Percentiles rank a stretch among this genome's conserved stretches.
Conservation (phyloP, 2,113 vertebrate genomes). For the Eidolon helvum region DNA sequence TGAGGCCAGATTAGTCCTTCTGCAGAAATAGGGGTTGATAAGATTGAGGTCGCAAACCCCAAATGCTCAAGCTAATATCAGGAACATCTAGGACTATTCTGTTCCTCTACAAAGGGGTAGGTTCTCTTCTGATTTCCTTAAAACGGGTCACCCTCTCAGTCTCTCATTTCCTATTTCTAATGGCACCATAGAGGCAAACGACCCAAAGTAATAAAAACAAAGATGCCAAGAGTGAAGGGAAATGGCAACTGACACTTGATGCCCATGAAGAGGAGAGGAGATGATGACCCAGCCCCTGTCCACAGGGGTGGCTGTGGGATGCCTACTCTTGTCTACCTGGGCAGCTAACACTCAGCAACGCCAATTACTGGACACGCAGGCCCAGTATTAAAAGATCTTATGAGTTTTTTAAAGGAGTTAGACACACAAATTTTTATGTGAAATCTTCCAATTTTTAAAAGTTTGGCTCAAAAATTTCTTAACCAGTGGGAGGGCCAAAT, state of each 20-base stretch:
- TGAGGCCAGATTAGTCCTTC: not conserved
- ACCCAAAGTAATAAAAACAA: not conserved
- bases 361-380: not conserved
- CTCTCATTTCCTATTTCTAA: not conserved
- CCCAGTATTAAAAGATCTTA: not conserved
- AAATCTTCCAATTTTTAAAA: constrained; percentile 24
- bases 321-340: not conserved
- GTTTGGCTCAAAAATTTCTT: constrained; percentile 24
- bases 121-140: not conserved
- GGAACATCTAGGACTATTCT: not conserved
- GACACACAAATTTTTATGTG: not conserved
- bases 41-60: not conserved
- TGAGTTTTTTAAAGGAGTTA: not conserved
- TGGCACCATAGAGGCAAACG: not conserved
- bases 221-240: not conserved
- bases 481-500: constrained; percentile 34
- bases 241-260: not conserved
- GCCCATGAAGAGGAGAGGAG: not conserved
- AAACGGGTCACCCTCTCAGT: not conserved
- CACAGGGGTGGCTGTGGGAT: not conserved
- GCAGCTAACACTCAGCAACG: accelerated
- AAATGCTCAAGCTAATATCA: not conserved
- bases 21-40: not conserved
- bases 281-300: too few relatives aligned
- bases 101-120: not conserved